phyloP scores from a whole-genome alignment of 2,797 vertebrate genomes.

The Acanthurus leucopareius region DNA sequence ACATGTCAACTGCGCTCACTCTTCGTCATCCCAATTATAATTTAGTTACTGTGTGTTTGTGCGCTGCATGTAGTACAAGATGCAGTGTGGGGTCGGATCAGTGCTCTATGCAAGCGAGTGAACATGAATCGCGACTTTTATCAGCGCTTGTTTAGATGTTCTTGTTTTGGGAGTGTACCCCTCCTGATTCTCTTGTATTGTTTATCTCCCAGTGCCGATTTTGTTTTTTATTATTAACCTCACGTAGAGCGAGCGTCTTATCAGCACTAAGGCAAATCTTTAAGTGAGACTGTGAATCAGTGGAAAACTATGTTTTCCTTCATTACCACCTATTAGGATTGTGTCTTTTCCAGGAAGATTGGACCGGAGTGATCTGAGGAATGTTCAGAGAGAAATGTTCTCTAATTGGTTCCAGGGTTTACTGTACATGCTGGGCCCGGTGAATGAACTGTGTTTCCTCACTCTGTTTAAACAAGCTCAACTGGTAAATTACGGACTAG shows the following conservation, averaged over 20 bases:
- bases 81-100: neutral
- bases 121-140: slow-evolving; percentile 15
- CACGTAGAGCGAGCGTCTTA: slow-evolving; percentile 41
- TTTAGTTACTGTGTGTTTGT: slow-evolving; percentile 26
- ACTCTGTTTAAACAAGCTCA: slow-evolving; percentile 51
- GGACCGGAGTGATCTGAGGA: slow-evolving; percentile 71
- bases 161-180: slow-evolving; percentile 13
- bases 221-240: slow-evolving; percentile 37
- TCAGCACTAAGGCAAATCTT: slow-evolving; percentile 44
- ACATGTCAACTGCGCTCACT: slow-evolving; percentile 33
- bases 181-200: neutral
- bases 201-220: neutral
- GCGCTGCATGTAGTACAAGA: neutral
- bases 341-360: slow-evolving; percentile 75
- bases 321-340: slow-evolving; percentile 73
- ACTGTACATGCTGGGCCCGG: slow-evolving; percentile 37
- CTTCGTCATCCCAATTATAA: slow-evolving; percentile 41
- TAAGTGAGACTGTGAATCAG: slow-evolving; percentile 48
- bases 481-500: slow-evolving; percentile 33
- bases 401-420: slow-evolving; percentile 83
- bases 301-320: slow-evolving; percentile 75
- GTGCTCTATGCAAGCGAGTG: neutral
- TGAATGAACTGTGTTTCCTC: slow-evolving; percentile 58
- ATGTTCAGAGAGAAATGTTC: slow-evolving; percentile 68
- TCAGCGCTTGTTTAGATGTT: neutral